These are phyloP conservation scores for Empidonax traillii DNA, from an alignment of 2,113 vertebrate species.

Conservation along the genomic window DNA sequence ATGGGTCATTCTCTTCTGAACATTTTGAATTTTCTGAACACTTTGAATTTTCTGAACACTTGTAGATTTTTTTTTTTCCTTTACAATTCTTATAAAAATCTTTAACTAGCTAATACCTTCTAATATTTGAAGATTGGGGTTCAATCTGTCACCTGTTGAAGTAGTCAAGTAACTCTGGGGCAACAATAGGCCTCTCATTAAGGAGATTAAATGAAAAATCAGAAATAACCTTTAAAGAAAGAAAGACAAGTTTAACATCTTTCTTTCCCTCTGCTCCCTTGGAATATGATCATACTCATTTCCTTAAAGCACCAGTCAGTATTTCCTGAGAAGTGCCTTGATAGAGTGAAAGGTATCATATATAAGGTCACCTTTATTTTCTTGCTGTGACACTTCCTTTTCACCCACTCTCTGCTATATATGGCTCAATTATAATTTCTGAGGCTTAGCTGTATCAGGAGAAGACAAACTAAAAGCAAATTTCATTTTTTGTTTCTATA, in stretches of 20 bases:
- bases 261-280: conserved; percentile 15
- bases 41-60: not conserved
- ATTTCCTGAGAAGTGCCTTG: conserved; percentile 1
- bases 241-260: conserved; percentile 35
- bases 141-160: not conserved
- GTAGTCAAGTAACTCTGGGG: not conserved
- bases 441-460: not conserved
- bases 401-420: not conserved
- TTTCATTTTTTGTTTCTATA: not conserved
- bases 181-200: not conserved
- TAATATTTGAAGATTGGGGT: not conserved
- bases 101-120: not conserved
- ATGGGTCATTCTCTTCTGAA: not conserved
- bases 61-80: not conserved
- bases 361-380: conserved; percentile 18
- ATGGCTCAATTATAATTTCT: not conserved
- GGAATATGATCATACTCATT: not conserved
- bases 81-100: not conserved
- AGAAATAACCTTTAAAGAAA: conserved; percentile 59
- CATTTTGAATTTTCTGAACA: not conserved
- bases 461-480: not conserved
- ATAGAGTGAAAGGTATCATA: not conserved
- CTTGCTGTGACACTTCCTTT: not conserved
- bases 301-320: not conserved
- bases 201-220: conserved; percentile 40